Conservation (phyloP, 1,140 invertebrate genomes). For the Macrobrachium rosenbergii region DNA sequence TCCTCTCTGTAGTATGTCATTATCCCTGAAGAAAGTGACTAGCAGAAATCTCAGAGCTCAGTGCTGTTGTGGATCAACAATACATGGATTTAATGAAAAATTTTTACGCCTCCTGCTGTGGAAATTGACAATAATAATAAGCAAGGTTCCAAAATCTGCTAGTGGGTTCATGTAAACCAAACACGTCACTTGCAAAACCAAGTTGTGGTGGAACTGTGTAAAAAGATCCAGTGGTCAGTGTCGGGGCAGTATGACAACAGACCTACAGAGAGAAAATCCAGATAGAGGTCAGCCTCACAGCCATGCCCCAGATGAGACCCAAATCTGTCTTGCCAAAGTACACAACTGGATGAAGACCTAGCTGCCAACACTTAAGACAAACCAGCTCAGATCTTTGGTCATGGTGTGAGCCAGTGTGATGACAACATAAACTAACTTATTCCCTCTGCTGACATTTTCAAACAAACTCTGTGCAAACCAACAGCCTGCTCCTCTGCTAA, state of each 20-base stretch:
- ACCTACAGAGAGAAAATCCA: slow-evolving; percentile 25
- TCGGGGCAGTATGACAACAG: slow-evolving; percentile 19
- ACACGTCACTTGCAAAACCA: slow-evolving; percentile 23
- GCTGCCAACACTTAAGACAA: slow-evolving; percentile 9
- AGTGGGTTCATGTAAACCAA: too few relatives aligned
- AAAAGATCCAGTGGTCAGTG: slow-evolving; percentile 26
- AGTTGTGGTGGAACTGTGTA: slow-evolving; percentile 4
- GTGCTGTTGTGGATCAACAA: too few relatives aligned
- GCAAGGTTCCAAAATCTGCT: too few relatives aligned
- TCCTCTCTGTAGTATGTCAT: too few relatives aligned
- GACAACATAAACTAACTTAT: background rate
- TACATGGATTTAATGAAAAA: too few relatives aligned
- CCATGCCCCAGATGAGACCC: slow-evolving; percentile 29
- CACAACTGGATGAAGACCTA: too few relatives aligned
- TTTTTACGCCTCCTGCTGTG: too few relatives aligned
- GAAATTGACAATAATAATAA: too few relatives aligned
- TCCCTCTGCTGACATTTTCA: slow-evolving; percentile 15
- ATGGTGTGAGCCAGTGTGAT: slow-evolving; percentile 25
- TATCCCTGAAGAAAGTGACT: too few relatives aligned
- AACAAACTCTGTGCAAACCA: slow-evolving; percentile 17
- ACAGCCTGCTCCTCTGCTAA: slow-evolving; percentile 22
- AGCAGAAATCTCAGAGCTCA: too few relatives aligned
- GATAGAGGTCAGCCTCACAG: slow-evolving; percentile 22
- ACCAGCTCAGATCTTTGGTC: slow-evolving; percentile 31
- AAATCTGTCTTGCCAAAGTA: slow-evolving; percentile 27